Evolutionary conservation across 2,797 vertebrate genomes (phyloP).

Genomic region (Poecilia gillii): DNA sequence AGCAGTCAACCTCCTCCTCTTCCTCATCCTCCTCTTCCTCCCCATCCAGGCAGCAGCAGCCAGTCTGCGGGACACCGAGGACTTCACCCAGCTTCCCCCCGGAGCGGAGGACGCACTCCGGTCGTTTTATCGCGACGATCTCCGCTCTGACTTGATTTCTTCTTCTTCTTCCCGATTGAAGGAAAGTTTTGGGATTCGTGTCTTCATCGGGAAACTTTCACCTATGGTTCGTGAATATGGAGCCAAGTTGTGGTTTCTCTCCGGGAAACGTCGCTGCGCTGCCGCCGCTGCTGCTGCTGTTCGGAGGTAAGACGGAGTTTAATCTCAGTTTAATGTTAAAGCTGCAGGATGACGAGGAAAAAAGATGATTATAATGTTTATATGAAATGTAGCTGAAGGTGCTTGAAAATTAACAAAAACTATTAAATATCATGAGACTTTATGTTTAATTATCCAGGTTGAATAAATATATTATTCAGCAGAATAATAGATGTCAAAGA

Average conservation of each 20-base stretch:
- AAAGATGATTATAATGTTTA: neutral
- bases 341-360: neutral
- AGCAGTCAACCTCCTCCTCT: conserved; percentile 63
- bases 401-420: neutral
- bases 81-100: conserved; percentile 60
- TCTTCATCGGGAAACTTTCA: conserved; percentile 74
- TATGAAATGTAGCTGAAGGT: neutral
- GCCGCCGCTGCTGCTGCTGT: conserved; percentile 72
- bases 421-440: neutral
- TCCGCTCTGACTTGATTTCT: neutral
- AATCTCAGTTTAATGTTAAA: conserved; percentile 2
- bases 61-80: conserved; percentile 78
- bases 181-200: conserved; percentile 38
- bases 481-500: neutral
- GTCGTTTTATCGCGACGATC: neutral
- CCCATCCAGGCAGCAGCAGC: conserved; percentile 47
- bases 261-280: conserved; percentile 71
- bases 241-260: conserved; percentile 77
- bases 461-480: neutral
- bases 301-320: conserved; percentile 71
- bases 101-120: conserved; percentile 39
- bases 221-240: conserved; percentile 84
- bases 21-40: conserved; percentile 36
- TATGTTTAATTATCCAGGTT: neutral
- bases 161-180: neutral